These are phyloP conservation scores for Thecocarcelia acutangulata DNA, from an alignment of 2,888 invertebrate genomes.

Conservation along the genomic window DNA sequence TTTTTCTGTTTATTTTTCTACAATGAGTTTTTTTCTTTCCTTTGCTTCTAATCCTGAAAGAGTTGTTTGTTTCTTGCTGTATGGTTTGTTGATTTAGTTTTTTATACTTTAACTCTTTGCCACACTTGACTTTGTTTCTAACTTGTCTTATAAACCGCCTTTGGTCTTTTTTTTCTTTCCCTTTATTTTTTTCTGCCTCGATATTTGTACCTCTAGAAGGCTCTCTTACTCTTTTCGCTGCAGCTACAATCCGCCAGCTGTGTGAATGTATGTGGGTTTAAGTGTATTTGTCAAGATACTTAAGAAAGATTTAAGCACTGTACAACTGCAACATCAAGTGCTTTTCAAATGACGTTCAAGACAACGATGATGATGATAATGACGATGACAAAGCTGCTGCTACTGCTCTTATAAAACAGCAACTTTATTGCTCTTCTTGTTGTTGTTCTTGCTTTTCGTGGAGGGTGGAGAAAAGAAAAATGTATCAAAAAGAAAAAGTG, in stretches of 20 bases:
- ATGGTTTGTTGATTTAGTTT: slow-evolving; percentile 49
- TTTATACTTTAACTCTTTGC: slow-evolving; percentile 31
- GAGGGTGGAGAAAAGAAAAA: slow-evolving; percentile 2
- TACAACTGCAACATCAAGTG: slow-evolving; percentile 69
- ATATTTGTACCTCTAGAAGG: slow-evolving; percentile 51
- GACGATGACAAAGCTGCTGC: slow-evolving; percentile 71
- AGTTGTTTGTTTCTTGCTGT: slow-evolving; percentile 53
- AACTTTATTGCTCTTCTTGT: slow-evolving; percentile 37
- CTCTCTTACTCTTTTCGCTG: slow-evolving; percentile 26
- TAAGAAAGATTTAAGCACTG: slow-evolving; percentile 68
- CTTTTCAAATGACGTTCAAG: slow-evolving; percentile 71
- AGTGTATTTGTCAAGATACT: slow-evolving; percentile 64
- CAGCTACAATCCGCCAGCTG: slow-evolving; percentile 23
- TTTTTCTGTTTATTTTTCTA: slow-evolving; percentile 4
- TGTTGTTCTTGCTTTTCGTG: too few relatives aligned
- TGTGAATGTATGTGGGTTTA: slow-evolving; percentile 9
- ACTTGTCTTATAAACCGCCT: slow-evolving; percentile 61
- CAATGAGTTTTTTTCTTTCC: not conserved
- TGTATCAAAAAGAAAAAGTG: not conserved
- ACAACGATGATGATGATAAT: slow-evolving; percentile 71
- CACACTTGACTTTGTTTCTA: slow-evolving; percentile 54
- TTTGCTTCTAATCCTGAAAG: slow-evolving; percentile 42
- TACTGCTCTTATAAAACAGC: slow-evolving; percentile 42
- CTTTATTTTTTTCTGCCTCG: slow-evolving; percentile 11
- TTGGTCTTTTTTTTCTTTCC: slow-evolving; percentile 51